Conservation (phyloP, 2,888 invertebrate genomes). For the Thecophora atra region DNA sequence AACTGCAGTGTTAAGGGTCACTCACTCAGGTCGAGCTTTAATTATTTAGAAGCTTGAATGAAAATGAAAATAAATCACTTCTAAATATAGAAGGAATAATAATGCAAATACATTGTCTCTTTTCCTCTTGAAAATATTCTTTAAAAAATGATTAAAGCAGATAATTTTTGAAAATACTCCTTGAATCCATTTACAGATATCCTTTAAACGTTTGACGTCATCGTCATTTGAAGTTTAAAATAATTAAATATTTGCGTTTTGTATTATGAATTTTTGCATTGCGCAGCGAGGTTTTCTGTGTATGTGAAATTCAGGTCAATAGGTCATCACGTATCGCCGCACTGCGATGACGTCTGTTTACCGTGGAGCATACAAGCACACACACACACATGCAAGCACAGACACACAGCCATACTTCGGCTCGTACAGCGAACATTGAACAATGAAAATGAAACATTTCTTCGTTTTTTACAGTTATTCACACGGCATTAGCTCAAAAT, state of each 20-base stretch:
- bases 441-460: not conserved
- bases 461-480: not conserved
- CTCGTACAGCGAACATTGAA: not conserved
- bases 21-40: too few species aligned
- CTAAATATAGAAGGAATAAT: too few species aligned
- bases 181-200: too few species aligned
- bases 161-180: too few species aligned
- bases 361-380: not conserved
- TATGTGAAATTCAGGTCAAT: conserved; percentile 22
- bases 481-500: not conserved
- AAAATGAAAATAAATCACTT: too few species aligned
- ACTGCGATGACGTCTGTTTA: conserved; percentile 31
- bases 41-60: not conserved
- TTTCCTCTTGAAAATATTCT: too few species aligned
- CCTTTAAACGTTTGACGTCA: conserved; percentile 23
- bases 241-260: conserved; percentile 9
- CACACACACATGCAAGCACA: conserved; percentile 6
- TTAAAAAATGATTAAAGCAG: too few species aligned
- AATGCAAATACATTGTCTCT: too few species aligned
- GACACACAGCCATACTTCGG: not conserved
- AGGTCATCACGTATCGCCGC: conserved; percentile 16
- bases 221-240: not conserved
- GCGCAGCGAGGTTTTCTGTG: not conserved
- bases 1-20: too few species aligned
- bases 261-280: not conserved